A percentile compares a stretch with the other conserved stretches of the same genome.
Conservation (phyloP, 2,888 invertebrate genomes). For the Drosophila melanosoma region DNA sequence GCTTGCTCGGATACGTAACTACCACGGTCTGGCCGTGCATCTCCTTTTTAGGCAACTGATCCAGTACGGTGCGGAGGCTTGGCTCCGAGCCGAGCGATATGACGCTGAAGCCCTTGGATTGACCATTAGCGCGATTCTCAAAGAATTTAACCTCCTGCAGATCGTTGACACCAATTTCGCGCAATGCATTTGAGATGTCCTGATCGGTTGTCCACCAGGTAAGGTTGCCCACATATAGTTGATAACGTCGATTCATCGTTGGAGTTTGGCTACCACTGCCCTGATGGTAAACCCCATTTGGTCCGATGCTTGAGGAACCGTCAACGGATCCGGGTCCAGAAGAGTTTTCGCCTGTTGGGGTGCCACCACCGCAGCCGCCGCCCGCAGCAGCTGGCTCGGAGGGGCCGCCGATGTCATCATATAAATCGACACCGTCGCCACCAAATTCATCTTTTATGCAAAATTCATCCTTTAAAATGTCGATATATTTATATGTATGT, state of each 20-base stretch:
- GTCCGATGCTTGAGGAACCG: slow-evolving; percentile 86
- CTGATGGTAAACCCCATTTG: slow-evolving; percentile 90
- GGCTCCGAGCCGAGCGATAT: slow-evolving; percentile 96
- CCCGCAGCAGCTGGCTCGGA: slow-evolving; percentile 90
- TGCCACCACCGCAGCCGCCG: slow-evolving; percentile 87
- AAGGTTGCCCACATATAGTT: slow-evolving; percentile 98
- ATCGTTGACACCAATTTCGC: slow-evolving; percentile 94
- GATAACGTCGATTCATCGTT: slow-evolving; percentile 91
- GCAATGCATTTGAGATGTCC: slow-evolving; percentile 96
- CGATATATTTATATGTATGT: not conserved
- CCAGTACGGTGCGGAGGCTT: slow-evolving; percentile 95
- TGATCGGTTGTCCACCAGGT: slow-evolving; percentile 99
- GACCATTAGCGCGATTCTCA: slow-evolving; percentile 99
- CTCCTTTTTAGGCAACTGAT: slow-evolving; percentile 97
- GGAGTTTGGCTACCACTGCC: slow-evolving; percentile 89
- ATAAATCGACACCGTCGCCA: slow-evolving; percentile 93
- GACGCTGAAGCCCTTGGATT: slow-evolving; percentile 99
- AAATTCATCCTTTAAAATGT: slow-evolving; percentile 13
- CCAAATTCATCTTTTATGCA: slow-evolving; percentile 83
- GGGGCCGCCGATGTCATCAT: slow-evolving; percentile 97
- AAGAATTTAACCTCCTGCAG: slow-evolving; percentile 99
- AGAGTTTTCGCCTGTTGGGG: slow-evolving; percentile 86
- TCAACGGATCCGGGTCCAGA: slow-evolving; percentile 87
- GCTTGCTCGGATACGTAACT: slow-evolving; percentile 97
- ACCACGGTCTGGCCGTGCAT: slow-evolving; percentile 97